Evolutionary conservation across 2,888 invertebrate species (phyloP), one percentile per base, ranked within the genome.

Genomic region (Scotopteryx bipunctaria): DNA sequence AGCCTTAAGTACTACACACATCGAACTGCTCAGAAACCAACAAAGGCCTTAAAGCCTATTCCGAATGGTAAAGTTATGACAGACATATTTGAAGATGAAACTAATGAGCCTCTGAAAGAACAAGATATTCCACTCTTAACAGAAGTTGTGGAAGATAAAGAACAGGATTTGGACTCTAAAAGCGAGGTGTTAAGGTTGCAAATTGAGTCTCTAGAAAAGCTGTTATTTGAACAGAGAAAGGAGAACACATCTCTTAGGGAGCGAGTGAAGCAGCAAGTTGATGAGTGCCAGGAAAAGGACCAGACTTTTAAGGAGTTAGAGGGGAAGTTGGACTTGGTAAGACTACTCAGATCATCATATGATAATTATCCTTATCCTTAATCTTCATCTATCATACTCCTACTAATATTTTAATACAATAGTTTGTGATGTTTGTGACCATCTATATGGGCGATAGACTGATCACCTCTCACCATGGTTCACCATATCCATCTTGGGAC

Each of bases 291-390:
- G 13, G 78, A 78, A 9, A 91, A 81, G 57, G 90, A 91, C 49
- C 71, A 76, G 3, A 76, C 65, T 0, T 86, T 83, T 14, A 91
- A 86, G 55, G 91, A 91, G 5, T 65, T 91, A 19, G 91, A 92
- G 59, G 57, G 59, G n/a, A 92, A 91, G 71, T 66, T 92, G 32
- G 91, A 92, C 62, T 61, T 78, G 77, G 92, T 92, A 68, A 74
- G 78, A n/a, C n/a, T n/a, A n/a, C n/a, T n/a, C n/a, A n/a, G n/a
- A n/a, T n/a, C n/a, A n/a, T n/a, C n/a, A n/a, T n/a, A n/a, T n/a
- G n/a, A n/a, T n/a, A n/a, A n/a, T n/a, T n/a, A n/a, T n/a, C n/a
- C n/a, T n/a, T n/a, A n/a, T n/a, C n/a, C n/a, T n/a, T n/a, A n/a
- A n/a, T n/a, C n/a, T n/a, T n/a, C n/a, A n/a, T n/a, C n/a, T n/a